Conservation (phyloP, 1,140 invertebrate genomes). For the Zaprionus ornatus region DNA sequence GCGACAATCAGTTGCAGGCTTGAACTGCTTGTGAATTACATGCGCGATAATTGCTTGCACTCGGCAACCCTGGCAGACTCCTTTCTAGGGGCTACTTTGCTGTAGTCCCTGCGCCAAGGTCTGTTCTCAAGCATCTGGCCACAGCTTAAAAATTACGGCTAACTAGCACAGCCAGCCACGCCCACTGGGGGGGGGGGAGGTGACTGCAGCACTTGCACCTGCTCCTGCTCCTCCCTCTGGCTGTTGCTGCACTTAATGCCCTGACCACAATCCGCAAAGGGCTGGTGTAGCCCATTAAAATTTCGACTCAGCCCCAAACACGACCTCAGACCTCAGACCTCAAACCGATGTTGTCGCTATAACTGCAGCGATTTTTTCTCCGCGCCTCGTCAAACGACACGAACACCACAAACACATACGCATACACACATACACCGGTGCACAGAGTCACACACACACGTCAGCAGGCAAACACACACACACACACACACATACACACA, state of each 20-base stretch:
- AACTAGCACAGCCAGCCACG: slow-evolving; percentile 15
- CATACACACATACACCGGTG: no score
- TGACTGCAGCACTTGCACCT: slow-evolving; percentile 2
- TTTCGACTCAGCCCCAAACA: slow-evolving; percentile 54
- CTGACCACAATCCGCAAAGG: slow-evolving; percentile 41
- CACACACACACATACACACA: slow-evolving; percentile 1
- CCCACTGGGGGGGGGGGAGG: slow-evolving; percentile 2
- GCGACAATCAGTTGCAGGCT: neutral
- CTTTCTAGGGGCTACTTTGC: neutral
- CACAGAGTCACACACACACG: neutral
- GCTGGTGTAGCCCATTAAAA: slow-evolving; percentile 64
- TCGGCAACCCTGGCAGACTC: neutral
- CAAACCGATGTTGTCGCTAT: slow-evolving; percentile 22
- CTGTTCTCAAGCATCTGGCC: slow-evolving; percentile 14
- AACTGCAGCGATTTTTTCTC: slow-evolving; percentile 30
- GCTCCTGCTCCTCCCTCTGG: neutral
- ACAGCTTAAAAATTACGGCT: slow-evolving; percentile 8
- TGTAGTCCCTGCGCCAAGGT: neutral
- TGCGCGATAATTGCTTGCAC: neutral
- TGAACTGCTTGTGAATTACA: neutral
- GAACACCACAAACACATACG: slow-evolving; percentile 3
- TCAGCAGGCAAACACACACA: slow-evolving; percentile 23
- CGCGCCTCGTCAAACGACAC: slow-evolving; percentile 39
- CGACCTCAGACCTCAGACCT: slow-evolving; percentile 26
- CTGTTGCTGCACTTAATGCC: slow-evolving; percentile 38